Base-by-base conservation (phyloP, 2,113 vertebrate genomes). In the Rhinopomastus cyanomelas region DNA sequence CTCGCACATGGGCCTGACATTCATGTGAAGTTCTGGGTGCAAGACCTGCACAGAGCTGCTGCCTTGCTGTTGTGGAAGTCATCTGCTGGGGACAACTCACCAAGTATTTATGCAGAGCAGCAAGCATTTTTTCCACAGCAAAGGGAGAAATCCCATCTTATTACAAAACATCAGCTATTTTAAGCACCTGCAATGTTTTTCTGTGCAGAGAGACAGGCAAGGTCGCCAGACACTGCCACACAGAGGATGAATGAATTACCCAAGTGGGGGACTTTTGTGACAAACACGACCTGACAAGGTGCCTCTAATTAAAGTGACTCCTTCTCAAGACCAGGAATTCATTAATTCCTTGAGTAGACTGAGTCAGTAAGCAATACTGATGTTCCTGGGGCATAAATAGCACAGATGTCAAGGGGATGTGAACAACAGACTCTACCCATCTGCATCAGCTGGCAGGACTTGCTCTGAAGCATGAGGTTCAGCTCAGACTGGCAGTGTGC, bases 91-190 rank as follows among this genome's bases (percentile, higher is more conserved):
- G 37, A 84, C 75, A 75, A 26, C 22, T 86, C 80, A 32, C 26
- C 0, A 0, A 88, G 46, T 13, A 34, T 6, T 61, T 18, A 13
- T 6, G 37, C 16, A 34, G 66, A 16, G 27, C 71, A 84, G 56
- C 76, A 57, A 82, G 80, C 30, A 36, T 53, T 60, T 81, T 46
- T 67, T 60, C 36, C 39, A 83, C 25, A 51, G 42, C 11, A 79
- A 88, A 86, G 64, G 59, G 56, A 95, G 83, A 91, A 93, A 84
- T 79, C 52, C 34, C 71, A 59, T 77, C 49, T 67, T 77, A 62
- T 90, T 93, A 92, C 6, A 25, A 95, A 96, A 87, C 87, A 60
- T 9, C 26, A 39, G 60, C 89, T 94, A 90, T 90, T 93, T 94
- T 87, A 95, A 90, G 95, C 49, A 88, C 60, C 61, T 76, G 64